Evolutionary conservation across 2,113 vertebrate genomes (phyloP), one percentile per base, ranked within the genome.

Genomic region (Colistium nudipinnis): DNA sequence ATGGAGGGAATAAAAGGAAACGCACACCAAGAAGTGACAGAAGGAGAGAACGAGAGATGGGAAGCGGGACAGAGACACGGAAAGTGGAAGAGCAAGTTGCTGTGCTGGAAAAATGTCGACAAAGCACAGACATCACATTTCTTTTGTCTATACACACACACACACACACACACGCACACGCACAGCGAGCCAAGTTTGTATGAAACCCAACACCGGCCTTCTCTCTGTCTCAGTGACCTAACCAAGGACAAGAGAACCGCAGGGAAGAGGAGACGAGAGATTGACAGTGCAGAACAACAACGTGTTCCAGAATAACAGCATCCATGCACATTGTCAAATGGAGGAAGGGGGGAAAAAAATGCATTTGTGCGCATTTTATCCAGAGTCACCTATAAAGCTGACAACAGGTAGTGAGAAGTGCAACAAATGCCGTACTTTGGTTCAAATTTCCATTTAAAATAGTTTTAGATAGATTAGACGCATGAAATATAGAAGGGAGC

Each of bases 141-240:
- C 62, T 16, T 70, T 72, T 56, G 57, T 49, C 47, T 73, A 82
- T 67, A 65, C 35, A 28, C 39, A 45, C 52, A 45, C 27, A 48
- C 33, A 59, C 28, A 56, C 56, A 24, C 56, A 45, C 51, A 51
- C 25, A 59, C 24, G 51, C 31, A 56, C 53, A 53, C 41, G 36
- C 20, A 56, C 53, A 24, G 31, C 52, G 41, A 60, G 65, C 38
- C 35, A 61, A 65, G 76, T 54, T 76, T 6, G 20, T 28, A 53
- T 55, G 87, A 87, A 90, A 92, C 61, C 68, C 68, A 82, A 90
- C 85, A 88, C 85, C 61, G 19, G 35, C 71, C 52, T n/a, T 84
- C 79, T 78, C 79, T 81, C 47, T 83, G 71, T 85, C 77, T 82
- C 35, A 10, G 38, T 84, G 76, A 87, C 86, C 88, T 31, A 62